Percentiles rank a stretch among this genome's conserved stretches.
phyloP scores from a whole-genome alignment of 2,888 invertebrate genomes.

The Pyralis farinalis region DNA sequence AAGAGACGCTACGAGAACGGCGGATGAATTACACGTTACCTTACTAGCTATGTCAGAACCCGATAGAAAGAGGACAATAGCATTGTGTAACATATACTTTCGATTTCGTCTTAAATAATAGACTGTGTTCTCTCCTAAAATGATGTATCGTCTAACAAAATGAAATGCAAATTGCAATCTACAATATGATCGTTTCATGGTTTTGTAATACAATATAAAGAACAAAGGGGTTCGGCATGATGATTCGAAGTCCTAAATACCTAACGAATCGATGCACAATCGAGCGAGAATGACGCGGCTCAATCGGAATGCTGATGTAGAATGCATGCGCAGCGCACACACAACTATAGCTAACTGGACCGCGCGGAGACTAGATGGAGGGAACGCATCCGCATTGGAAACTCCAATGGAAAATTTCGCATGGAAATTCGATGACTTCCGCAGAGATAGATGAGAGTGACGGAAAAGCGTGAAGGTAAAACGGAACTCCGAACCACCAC shows the following conservation, averaged over 20 bases:
- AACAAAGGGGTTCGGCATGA: slow-evolving; percentile 41
- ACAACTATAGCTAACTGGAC: slow-evolving; percentile 46
- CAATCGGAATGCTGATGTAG: slow-evolving; percentile 67
- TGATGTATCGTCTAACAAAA: slow-evolving; percentile 33
- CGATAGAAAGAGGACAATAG: slow-evolving; percentile 49
- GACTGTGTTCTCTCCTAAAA: slow-evolving; percentile 37
- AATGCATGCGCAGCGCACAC: slow-evolving; percentile 57
- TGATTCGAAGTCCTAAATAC: slow-evolving; percentile 47
- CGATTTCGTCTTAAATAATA: slow-evolving; percentile 47
- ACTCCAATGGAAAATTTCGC: slow-evolving; percentile 32
- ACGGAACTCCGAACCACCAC: slow-evolving; percentile 43
- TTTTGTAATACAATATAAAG: slow-evolving; percentile 36
- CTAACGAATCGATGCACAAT: slow-evolving; percentile 52
- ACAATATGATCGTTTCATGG: slow-evolving; percentile 29
- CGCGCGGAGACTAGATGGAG: slow-evolving; percentile 36
- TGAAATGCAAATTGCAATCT: slow-evolving; percentile 17
- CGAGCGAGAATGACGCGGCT: slow-evolving; percentile 58
- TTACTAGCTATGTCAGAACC: too few species aligned
- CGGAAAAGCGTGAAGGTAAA: slow-evolving; percentile 55
- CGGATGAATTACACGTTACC: slow-evolving; percentile 40
- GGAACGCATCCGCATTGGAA: slow-evolving; percentile 39
- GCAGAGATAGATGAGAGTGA: slow-evolving; percentile 40
- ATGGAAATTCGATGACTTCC: slow-evolving; percentile 44
- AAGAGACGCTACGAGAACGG: slow-evolving; percentile 14
- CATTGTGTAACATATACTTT: slow-evolving; percentile 60